phyloP scores from a whole-genome alignment of 2,888 invertebrate genomes.

The Miltochrista miniata region DNA sequence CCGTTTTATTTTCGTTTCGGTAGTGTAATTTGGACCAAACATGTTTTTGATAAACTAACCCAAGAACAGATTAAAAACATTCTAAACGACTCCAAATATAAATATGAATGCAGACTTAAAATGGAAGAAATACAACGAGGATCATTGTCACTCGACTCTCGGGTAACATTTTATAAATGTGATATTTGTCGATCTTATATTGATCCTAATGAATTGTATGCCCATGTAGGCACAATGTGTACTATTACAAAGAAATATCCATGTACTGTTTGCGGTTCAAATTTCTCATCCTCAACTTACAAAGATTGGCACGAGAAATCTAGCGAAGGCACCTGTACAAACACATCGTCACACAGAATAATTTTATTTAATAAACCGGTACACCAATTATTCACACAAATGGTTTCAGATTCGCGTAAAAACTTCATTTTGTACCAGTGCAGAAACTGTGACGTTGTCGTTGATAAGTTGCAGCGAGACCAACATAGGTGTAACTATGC shows the following conservation, averaged over 20 bases:
- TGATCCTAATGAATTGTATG: conserved; percentile 44
- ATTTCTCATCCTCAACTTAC: conserved; percentile 45
- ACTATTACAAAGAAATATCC: conserved; percentile 43
- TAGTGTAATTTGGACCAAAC: conserved; percentile 55
- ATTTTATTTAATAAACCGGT: conserved; percentile 54
- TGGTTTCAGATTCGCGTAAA: conserved; percentile 35
- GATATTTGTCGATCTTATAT: conserved; percentile 53
- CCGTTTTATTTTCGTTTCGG: conserved; percentile 53
- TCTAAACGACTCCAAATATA: conserved; percentile 57
- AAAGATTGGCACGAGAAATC: conserved; percentile 51
- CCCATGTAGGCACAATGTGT: conserved; percentile 49
- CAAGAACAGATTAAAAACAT: conserved; percentile 37
- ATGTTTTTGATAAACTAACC: conserved; percentile 51
- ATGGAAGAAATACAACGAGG: conserved; percentile 59
- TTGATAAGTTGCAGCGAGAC: conserved; percentile 43
- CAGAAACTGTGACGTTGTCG: conserved; percentile 55
- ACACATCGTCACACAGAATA: conserved; percentile 47
- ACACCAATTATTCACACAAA: conserved; percentile 44
- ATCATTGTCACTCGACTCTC: conserved; percentile 7
- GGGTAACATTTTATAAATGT: conserved; percentile 59
- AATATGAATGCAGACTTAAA: conserved; percentile 59
- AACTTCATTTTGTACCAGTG: conserved; percentile 60
- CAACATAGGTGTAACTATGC: conserved; percentile 48
- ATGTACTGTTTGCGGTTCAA: conserved; percentile 55
- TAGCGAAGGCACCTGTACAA: conserved; percentile 40